Evolutionary conservation across 2,113 vertebrate genomes (phyloP), one percentile per base, ranked within the genome.

Genomic region (Oryzias melastigma): DNA sequence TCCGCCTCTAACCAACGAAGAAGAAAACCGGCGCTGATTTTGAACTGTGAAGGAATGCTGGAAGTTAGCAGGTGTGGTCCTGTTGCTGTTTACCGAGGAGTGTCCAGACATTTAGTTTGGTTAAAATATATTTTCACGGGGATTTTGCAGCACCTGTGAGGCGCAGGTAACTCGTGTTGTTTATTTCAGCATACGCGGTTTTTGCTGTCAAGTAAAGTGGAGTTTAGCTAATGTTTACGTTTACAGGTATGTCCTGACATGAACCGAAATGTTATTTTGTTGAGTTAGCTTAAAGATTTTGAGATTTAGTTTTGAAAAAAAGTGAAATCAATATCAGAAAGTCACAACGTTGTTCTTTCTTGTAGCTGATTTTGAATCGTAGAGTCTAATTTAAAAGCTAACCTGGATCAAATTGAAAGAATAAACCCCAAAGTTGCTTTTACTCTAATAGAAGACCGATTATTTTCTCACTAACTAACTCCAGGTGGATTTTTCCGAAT

Each of bases 1-100:
- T 10, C 46, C 14, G 18, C 1, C 5, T 14, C 5, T 1, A 45
- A 2, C 16, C 0, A 7, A 24, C 61, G 73, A 80, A 16, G 68
- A 86, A 86, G 69, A 79, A 86, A 87, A 80, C 17, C 78, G 73
- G 85, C 87, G 87, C 82, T 83, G 82, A 66, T 84, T 89, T 89
- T 89, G 54, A 89, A 89, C 68, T 70, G 50, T 10, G 18, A 47
- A 78, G 59, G 75, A 67, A 82, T 63, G 55, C 64, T 49, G 8
- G 50, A 64, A 69, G 75, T 61, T 40, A 12, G 25, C 63, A 83
- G 83, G 80, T 73, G 84, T 75, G 85, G 80, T 63, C 62, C 71
- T 22, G 52, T 2, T 2, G 18, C 5, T 51, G 58, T 4, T 44
- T 15, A 25, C 35, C 27, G 18, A 47, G 40, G 50, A 16, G 44